These are phyloP conservation scores for Cheilosia soror DNA, from an alignment of 2,888 invertebrate species.

Conservation along the genomic window DNA sequence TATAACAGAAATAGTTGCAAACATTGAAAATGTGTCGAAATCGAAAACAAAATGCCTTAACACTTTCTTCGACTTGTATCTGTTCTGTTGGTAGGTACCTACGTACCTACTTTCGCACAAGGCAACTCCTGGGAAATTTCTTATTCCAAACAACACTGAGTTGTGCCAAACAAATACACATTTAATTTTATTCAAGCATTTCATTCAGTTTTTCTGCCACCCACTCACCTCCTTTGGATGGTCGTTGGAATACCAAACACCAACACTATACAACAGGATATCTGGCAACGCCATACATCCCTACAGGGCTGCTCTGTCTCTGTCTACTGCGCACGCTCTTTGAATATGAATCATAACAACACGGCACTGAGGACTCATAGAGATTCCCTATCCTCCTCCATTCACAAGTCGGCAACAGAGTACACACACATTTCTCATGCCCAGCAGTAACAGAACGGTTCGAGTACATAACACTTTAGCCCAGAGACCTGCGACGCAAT, in stretches of 20 bases:
- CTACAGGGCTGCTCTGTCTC: slow-evolving; percentile 9
- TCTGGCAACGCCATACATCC: slow-evolving; percentile 58
- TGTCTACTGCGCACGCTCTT: slow-evolving; percentile 49
- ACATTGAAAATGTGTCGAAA: background rate
- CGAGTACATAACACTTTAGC: slow-evolving; percentile 2
- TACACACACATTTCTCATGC: slow-evolving; percentile 30
- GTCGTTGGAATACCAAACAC: background rate
- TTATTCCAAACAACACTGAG: background rate
- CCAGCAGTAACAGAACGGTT: slow-evolving; percentile 30
- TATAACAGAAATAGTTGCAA: too few relatives aligned
- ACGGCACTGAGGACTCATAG: slow-evolving; percentile 71
- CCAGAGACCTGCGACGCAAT: slow-evolving; percentile 69
- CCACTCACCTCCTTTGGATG: background rate
- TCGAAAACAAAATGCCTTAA: background rate
- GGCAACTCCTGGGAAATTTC: background rate
- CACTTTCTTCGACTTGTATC: background rate
- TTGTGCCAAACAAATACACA: background rate
- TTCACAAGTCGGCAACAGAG: slow-evolving; percentile 68
- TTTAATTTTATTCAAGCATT: slow-evolving; percentile 54
- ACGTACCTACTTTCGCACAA: background rate
- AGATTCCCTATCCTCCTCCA: slow-evolving; percentile 75
- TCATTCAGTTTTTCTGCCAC: slow-evolving; percentile 53
- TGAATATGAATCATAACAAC: slow-evolving; percentile 73
- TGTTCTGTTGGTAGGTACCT: background rate
- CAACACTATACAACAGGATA: background rate